phyloP scores from a whole-genome alignment of 2,113 vertebrate genomes.

The Cyprinodon variegatus region DNA sequence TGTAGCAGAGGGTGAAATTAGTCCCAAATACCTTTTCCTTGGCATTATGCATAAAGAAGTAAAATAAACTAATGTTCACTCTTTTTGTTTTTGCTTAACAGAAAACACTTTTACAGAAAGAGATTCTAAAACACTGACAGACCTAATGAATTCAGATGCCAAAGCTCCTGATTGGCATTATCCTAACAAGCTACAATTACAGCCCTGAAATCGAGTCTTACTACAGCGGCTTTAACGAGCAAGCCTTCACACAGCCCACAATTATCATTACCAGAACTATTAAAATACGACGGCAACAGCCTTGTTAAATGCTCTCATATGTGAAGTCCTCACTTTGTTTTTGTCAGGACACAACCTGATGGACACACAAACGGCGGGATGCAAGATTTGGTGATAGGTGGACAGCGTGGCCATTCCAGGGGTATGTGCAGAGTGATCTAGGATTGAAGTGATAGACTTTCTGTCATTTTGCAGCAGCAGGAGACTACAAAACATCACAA shows the following conservation, averaged over 20 bases:
- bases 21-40: no score
- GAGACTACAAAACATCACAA: background rate
- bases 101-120: constrained; percentile 16
- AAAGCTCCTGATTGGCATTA: constrained; percentile 75
- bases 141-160: constrained; percentile 39
- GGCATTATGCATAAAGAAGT: no score
- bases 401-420: background rate
- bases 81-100: constrained; percentile 28
- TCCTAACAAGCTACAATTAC: constrained; percentile 80
- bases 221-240: constrained; percentile 76
- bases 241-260: constrained; percentile 73
- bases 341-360: constrained; percentile 59
- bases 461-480: background rate
- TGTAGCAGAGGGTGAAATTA: no score
- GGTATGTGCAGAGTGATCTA: constrained; percentile 1
- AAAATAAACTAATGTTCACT: background rate
- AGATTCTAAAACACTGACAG: constrained; percentile 20
- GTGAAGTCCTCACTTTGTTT: constrained; percentile 54
- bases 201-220: constrained; percentile 67
- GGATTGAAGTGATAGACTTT: background rate
- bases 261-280: constrained; percentile 78
- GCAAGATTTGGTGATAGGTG: background rate
- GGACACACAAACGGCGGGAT: constrained; percentile 30
- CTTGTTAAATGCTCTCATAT: constrained; percentile 72
- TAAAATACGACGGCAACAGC: constrained; percentile 71